Evolutionary conservation across 2,113 vertebrate genomes (phyloP), one percentile per base, ranked within the genome.

Genomic region (Gymnogyps californianus): DNA sequence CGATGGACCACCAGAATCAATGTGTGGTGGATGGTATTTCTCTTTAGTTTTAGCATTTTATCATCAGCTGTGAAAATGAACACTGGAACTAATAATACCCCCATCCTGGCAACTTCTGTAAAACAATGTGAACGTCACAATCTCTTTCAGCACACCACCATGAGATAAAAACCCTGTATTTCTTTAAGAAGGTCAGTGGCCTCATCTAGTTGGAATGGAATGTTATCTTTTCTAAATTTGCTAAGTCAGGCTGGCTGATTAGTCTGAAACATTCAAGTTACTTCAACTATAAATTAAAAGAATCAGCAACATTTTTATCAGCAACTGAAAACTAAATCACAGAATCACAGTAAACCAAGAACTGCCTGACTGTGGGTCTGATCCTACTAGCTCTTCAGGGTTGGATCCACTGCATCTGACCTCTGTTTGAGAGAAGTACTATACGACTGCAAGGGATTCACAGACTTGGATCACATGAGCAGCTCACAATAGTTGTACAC

Each of bases 261-360:
- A 89, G n/a, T 49, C 52, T n/a, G 71, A 87, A 87, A 93, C 40
- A 72, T 69, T 93, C 21, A 83, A 72, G 58, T 87, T 87, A 91
- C 59, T 92, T 78, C 61, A 89, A 94, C 52, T 70, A 80, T 46
- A 92, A 95, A 89, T 69, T 91, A 32, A 94, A 84, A 96, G 61
- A 72, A 94, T 96, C 93, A 91, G 90, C 89, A 96, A 91, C 47
- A 93, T 87, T 86, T 96, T 97, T 70, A 84, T 32, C 18, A 11
- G 52, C 40, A 93, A 72, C 70, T 46, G 44, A 83, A 87, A 93
- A 84, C 64, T 87, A 75, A 89, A 89, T 13, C 40, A 77, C 34
- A 65, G 76, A 67, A 66, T 47, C 42, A 70, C 49, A 83, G 31
- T 52, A 67, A 87, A 64, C 13, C n/a, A 91, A 65, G 64, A 93